Base-by-base conservation (phyloP, 1,140 invertebrate genomes). In the Heliconius hewitsoni region DNA sequence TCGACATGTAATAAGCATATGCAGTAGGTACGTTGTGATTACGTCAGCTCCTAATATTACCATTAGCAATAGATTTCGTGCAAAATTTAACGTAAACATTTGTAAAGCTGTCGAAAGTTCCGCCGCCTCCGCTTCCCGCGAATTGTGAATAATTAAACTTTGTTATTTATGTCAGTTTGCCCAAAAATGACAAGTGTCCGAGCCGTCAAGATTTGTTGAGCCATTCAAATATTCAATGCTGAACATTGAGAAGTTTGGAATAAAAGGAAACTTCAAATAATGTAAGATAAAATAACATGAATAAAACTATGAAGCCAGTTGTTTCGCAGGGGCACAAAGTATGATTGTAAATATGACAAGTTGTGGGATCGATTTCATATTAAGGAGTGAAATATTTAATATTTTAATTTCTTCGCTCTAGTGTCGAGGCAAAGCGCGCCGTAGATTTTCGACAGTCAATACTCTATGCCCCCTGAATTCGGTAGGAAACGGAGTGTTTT, bases 21-120 rank as follows among this genome's bases (percentile, higher is more conserved):
- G 80, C 76, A 78, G 75, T 73, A 4, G 23, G 30, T 30, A 30
- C 3, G 52, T 79, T 77, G 79, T 79, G 82, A 87, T 86, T 84
- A 84, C 83, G 84, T 84, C 57, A 83, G 71, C 76, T 80, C 71
- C 79, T 82, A 82, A 82, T 84, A 83, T 85, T 83, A 82, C 77
- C 79, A 52, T 74, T 66, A 23, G 72, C 70, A 81, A 84, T 84
- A 72, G 71, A 86, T 84, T 84, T 79, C 73, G 76, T 42, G 23
- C 55, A 37, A 75, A 74, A 70, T 66, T 52, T 66, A 39, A 66
- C 52, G 75, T 66, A 71, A 66, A 37, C 37, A 66, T 66, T 66
- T 66, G 57, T 66, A 27, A 27, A 66, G 57, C 57, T 66, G 57
- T 66, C 57, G 57, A 66, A 66, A 66, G 57, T 66, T 66, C 57